phyloP scores from a whole-genome alignment of 2,888 invertebrate species.

The Archips xylosteana region DNA sequence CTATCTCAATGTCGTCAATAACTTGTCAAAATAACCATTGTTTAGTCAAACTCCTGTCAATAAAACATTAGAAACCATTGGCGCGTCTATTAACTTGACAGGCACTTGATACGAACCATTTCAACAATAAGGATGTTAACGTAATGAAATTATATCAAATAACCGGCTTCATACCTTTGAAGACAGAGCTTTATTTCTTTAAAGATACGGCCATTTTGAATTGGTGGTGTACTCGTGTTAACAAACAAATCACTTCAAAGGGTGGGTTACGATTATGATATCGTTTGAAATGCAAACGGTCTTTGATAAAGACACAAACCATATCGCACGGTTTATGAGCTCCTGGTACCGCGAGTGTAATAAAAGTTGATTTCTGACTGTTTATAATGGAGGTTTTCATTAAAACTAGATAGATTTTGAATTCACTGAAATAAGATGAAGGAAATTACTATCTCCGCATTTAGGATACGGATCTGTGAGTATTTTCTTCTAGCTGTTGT shows the following conservation, averaged over 20 bases:
- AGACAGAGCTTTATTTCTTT: not conserved
- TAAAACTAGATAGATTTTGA: not conserved
- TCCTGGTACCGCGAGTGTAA: slow-evolving; percentile 44
- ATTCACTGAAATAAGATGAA: no score
- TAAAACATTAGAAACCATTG: slow-evolving; percentile 12
- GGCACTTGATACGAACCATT: slow-evolving; percentile 32
- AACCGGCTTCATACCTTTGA: not conserved
- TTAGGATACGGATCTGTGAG: no score
- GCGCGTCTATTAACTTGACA: slow-evolving; percentile 20
- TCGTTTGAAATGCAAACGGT: slow-evolving; percentile 52
- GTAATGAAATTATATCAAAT: slow-evolving; percentile 35
- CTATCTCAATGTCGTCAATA: slow-evolving; percentile 8
- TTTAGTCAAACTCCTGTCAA: slow-evolving; percentile 8
- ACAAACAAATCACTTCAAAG: slow-evolving; percentile 52
- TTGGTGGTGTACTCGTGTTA: slow-evolving; percentile 7
- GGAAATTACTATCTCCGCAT: no score
- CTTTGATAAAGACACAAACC: slow-evolving; percentile 56
- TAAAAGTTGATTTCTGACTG: slow-evolving; percentile 30
- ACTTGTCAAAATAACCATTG: slow-evolving; percentile 12
- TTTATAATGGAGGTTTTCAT: slow-evolving; percentile 16
- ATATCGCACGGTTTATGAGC: slow-evolving; percentile 48
- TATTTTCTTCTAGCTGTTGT: no score
- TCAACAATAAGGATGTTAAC: slow-evolving; percentile 35
- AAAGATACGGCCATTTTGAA: not conserved
- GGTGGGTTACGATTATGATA: slow-evolving; percentile 54